A percentile compares a stretch with the other conserved stretches of the same genome.
These are phyloP conservation scores for Upupa epops DNA, from an alignment of 2,113 vertebrate genomes.

Conservation along the genomic window DNA sequence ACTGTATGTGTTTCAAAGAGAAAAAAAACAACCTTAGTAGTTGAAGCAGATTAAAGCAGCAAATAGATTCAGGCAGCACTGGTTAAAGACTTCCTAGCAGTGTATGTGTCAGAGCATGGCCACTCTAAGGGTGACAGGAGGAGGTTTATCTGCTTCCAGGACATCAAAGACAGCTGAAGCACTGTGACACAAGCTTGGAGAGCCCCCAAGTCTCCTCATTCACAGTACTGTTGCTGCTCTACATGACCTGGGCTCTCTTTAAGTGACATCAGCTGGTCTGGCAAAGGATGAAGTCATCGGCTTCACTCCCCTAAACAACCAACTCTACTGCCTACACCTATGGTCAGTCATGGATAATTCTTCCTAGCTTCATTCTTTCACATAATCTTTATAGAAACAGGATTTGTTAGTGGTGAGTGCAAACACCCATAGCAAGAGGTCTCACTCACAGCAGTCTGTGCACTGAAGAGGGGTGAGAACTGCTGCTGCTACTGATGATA, in stretches of 20 bases:
- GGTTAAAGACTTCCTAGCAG: neutral
- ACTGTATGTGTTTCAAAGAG: neutral
- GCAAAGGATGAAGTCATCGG: neutral
- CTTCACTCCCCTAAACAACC: neutral
- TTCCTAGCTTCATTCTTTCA: neutral
- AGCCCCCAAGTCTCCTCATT: neutral
- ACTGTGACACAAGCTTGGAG: neutral
- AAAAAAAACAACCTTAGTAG: neutral
- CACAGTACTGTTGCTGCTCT: fast-evolving
- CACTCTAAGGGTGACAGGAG: neutral
- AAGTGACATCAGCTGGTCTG: neutral
- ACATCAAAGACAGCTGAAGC: neutral
- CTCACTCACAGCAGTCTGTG: neutral
- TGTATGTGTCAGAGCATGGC: neutral
- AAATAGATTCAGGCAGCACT: neutral
- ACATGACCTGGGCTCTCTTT: neutral
- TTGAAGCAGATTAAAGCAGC: neutral
- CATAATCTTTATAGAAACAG: neutral
- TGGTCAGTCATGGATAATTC: neutral
- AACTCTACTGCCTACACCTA: neutral
- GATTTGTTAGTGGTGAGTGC: neutral
- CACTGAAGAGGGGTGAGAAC: neutral
- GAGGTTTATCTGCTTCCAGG: neutral
- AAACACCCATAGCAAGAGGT: fast-evolving
- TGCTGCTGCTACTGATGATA: neutral